Evolutionary conservation across 2,797 vertebrate species (phyloP), one percentile per base, ranked within the genome.

Genomic region (Xenentodon cancila): DNA sequence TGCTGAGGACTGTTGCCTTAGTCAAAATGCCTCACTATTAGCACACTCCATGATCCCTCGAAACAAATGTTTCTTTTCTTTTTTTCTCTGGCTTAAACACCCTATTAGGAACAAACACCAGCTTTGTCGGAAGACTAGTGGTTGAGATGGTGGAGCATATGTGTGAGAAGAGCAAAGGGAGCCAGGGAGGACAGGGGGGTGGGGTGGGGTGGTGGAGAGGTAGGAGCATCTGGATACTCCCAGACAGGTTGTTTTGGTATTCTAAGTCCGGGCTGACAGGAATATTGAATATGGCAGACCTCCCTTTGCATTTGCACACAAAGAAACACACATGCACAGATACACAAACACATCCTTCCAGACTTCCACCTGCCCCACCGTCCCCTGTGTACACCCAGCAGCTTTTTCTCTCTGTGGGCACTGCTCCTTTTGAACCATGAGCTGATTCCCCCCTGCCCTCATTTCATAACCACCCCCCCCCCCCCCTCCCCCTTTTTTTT

Each of bases 221-320:
- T 68, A 71, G 68, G 63, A 85, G 76, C 84, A 87, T 89, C 81
- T 88, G 86, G 80, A 82, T 51, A 75, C 77, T 80, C 67, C 75
- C 80, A 81, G 84, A 88, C 85, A 86, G 79, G 84, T 89, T 89
- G 86, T 84, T 90, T 90, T 89, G 81, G 82, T 84, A 85, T 84
- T 89, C 84, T 67, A 73, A 82, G 82, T 86, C 74, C 59, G 48
- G 71, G 71, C 81, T 86, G 85, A 86, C 75, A 79, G 64, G 84
- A 84, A 88, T 90, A 87, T 88, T 89, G 84, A 88, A 86, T 87
- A 85, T 78, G 75, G 70, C 75, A 88, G 86, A 75, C 63, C 74
- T 70, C 59, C 80, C 64, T 86, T 80, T 87, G 86, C 82, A 84
- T 86, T 59, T 64, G 66, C 75, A 85, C 82, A 85, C 82, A 87